These are phyloP conservation scores for Drosophila lini DNA, from an alignment of 1,140 invertebrate genomes.

Conservation along the genomic window DNA sequence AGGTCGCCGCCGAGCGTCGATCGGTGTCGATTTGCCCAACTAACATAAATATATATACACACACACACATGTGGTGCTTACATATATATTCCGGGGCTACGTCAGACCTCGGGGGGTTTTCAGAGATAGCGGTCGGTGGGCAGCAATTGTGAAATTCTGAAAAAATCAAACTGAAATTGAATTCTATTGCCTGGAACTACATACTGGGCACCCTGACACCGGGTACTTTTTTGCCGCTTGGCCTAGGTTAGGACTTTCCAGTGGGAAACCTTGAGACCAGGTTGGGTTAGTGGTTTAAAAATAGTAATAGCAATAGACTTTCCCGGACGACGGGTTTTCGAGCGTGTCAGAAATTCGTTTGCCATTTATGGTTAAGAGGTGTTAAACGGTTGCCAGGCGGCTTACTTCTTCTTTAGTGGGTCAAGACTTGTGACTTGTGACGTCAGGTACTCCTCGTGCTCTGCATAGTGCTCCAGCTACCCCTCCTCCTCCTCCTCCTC, in stretches of 20 bases:
- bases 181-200: not conserved
- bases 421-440: conserved; percentile 70
- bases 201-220: not conserved
- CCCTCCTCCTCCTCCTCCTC: not conserved
- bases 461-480: not conserved
- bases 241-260: conserved; percentile 62
- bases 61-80: not conserved
- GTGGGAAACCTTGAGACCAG: not conserved
- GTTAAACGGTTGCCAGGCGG: conserved; percentile 9
- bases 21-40: conserved; percentile 10
- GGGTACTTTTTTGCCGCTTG: conserved; percentile 46
- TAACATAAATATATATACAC: not conserved
- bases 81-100: conserved; percentile 2
- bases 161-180: conserved; percentile 1
- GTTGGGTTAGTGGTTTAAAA: conserved; percentile 14
- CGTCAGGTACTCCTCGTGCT: conserved; percentile 28
- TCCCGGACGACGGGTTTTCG: conserved; percentile 6
- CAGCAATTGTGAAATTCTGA: conserved; percentile 32
- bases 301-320: conserved; percentile 13
- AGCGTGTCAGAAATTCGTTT: not conserved
- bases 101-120: conserved; percentile 35
- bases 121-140: conserved; percentile 12
- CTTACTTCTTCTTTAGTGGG: conserved; percentile 30
- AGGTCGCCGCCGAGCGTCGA: conserved; percentile 26
- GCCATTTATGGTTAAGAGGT: not conserved